A percentile compares a stretch with the other conserved stretches of the same genome.
phyloP scores from a whole-genome alignment of 2,888 invertebrate species.

The Callimorpha dominula region DNA sequence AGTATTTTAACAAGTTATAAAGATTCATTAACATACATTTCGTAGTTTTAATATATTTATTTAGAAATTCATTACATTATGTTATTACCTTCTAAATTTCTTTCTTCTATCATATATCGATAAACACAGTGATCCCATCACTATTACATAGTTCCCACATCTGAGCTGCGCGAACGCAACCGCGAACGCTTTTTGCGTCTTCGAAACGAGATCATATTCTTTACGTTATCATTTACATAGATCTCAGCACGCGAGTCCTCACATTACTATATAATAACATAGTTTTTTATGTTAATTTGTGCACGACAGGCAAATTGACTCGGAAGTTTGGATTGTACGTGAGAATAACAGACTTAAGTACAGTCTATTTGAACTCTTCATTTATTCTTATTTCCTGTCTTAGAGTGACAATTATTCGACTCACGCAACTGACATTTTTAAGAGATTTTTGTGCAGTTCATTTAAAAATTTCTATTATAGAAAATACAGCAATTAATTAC shows the following conservation, averaged over 20 bases:
- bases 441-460: not conserved
- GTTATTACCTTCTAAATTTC: not conserved
- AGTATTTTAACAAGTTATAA: too few species aligned
- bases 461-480: not conserved
- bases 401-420: not conserved
- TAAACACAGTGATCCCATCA: slow-evolving; percentile 31
- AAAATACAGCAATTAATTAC: too few species aligned
- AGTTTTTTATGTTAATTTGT: slow-evolving; percentile 32
- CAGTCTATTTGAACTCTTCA: not conserved
- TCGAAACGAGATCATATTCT: slow-evolving; percentile 55
- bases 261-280: slow-evolving; percentile 39
- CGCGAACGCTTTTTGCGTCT: slow-evolving; percentile 54
- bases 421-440: not conserved
- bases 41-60: too few species aligned
- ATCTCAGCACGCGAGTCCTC: slow-evolving; percentile 53
- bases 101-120: slow-evolving; percentile 2
- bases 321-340: slow-evolving; percentile 14
- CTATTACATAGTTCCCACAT: slow-evolving; percentile 58
- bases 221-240: slow-evolving; percentile 52
- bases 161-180: slow-evolving; percentile 36
- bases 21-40: too few species aligned
- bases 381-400: slow-evolving; percentile 2
- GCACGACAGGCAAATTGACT: slow-evolving; percentile 13
- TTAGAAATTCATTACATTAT: too few species aligned
- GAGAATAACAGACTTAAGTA: slow-evolving; percentile 11